phyloP scores from a whole-genome alignment of 2,888 invertebrate genomes.

The Noctua comes region DNA sequence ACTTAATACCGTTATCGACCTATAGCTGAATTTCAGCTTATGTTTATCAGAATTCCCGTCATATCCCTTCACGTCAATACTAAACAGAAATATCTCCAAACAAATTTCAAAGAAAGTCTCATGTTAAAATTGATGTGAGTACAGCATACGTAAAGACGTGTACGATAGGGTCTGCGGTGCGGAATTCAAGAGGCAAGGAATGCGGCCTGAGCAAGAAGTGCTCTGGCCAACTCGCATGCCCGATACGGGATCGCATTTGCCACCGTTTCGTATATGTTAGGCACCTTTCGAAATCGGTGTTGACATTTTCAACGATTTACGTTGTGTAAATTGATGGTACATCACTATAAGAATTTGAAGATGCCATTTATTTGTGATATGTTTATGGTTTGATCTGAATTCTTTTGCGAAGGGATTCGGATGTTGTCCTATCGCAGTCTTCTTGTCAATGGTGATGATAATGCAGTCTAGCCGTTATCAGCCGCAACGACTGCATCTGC shows the following conservation, averaged over 20 bases:
- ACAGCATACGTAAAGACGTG: slow-evolving; percentile 55
- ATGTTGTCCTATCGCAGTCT: background rate
- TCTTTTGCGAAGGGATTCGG: background rate
- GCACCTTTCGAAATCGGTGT: slow-evolving; percentile 55
- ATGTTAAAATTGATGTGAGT: slow-evolving; percentile 54
- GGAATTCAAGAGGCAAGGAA: slow-evolving; percentile 84
- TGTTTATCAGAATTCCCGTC: background rate
- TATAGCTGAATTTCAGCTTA: background rate
- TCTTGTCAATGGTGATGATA: background rate
- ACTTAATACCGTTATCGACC: background rate
- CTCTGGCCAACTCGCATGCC: slow-evolving; percentile 72
- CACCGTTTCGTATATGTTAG: slow-evolving; percentile 64
- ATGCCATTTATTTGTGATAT: slow-evolving; percentile 3
- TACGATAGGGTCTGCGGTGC: slow-evolving; percentile 68
- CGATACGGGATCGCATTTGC: slow-evolving; percentile 68
- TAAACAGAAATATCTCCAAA: slow-evolving; percentile 12
- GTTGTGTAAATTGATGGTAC: slow-evolving; percentile 22
- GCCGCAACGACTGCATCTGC: background rate
- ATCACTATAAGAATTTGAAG: slow-evolving; percentile 10
- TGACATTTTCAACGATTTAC: slow-evolving; percentile 44
- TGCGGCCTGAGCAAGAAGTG: slow-evolving; percentile 83
- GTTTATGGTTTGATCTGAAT: background rate
- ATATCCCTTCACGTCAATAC: background rate
- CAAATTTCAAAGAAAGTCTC: slow-evolving; percentile 34
- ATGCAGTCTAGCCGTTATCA: background rate